Conservation (phyloP, 1,140 invertebrate genomes). For the Hesperophylax magnus region DNA sequence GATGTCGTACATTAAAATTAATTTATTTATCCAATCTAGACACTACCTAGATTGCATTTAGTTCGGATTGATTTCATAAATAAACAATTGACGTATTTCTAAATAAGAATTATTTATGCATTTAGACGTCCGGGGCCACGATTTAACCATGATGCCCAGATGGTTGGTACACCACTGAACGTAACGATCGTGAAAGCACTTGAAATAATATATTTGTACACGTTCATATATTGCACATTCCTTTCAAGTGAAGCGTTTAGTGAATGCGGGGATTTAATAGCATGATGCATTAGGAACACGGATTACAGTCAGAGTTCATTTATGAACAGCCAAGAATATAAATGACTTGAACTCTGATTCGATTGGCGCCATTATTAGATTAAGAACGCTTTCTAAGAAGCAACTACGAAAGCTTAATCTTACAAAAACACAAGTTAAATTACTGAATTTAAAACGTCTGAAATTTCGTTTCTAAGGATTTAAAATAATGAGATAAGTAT, state of each 20-base stretch:
- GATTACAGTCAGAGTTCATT: slow-evolving; percentile 15
- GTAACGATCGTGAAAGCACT: too few relatives aligned
- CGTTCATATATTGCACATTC: slow-evolving; percentile 1
- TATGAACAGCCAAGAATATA: slow-evolving; percentile 7
- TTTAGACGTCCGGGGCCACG: neutral
- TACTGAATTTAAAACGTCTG: neutral
- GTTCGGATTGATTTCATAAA: too few relatives aligned
- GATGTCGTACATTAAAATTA: too few relatives aligned
- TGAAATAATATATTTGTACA: neutral
- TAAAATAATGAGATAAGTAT: neutral
- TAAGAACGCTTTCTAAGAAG: neutral
- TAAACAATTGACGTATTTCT: neutral
- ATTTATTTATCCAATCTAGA: too few relatives aligned
- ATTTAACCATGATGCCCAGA: neutral
- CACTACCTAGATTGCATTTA: too few relatives aligned
- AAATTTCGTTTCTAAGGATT: neutral
- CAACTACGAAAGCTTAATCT: neutral
- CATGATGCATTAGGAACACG: slow-evolving; percentile 21
- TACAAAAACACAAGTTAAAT: neutral
- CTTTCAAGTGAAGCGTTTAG: slow-evolving; percentile 8
- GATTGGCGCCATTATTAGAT: neutral
- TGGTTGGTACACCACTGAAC: neutral
- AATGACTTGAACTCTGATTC: neutral
- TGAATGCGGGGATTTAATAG: slow-evolving; percentile 5
- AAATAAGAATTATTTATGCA: neutral